These are phyloP conservation scores for Heterotis niloticus DNA, from an alignment of 2,113 vertebrate species.

Conservation along the genomic window DNA sequence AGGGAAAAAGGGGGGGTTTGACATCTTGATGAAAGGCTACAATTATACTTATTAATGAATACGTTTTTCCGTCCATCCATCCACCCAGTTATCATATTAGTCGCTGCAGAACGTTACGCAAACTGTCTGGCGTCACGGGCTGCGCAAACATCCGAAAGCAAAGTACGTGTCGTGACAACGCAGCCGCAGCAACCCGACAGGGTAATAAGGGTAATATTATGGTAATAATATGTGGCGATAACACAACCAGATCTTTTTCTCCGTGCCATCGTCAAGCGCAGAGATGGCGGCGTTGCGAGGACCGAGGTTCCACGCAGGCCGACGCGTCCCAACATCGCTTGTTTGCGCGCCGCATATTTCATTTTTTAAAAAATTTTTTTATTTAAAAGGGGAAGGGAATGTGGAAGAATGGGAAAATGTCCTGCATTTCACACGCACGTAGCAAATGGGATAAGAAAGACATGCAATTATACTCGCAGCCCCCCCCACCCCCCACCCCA, in stretches of 20 bases:
- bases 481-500: conserved; percentile 62
- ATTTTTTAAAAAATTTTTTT: conserved; percentile 23
- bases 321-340: background rate
- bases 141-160: background rate
- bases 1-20: background rate
- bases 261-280: background rate
- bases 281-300: background rate
- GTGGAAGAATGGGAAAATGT: background rate
- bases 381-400: background rate
- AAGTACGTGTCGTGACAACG: background rate
- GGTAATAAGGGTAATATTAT: background rate
- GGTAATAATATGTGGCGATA: too few species aligned
- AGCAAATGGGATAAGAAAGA: conserved; percentile 39
- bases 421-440: conserved; percentile 15
- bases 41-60: background rate
- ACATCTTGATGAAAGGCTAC: background rate
- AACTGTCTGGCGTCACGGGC: background rate
- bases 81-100: background rate
- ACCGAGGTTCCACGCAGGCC: background rate
- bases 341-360: conserved; percentile 20
- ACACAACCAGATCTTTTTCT: background rate
- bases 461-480: conserved; percentile 55
- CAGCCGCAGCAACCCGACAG: background rate
- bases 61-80: background rate
- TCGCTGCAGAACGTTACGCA: background rate